phyloP scores from a whole-genome alignment of 2,113 vertebrate species.

The pig (Sus scrofa) region T2T-Sscrofa CM000826.6:116061501-116062000 shows the following conservation, averaged over 20 bases:
- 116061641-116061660: conserved; percentile 31
- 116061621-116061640: conserved; percentile 32
- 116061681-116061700: conserved; percentile 41
- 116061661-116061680: conserved; percentile 63
- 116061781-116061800: conserved; percentile 41
- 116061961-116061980: conserved; percentile 50
- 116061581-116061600: neutral
- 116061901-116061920: conserved; percentile 63
- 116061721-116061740: conserved; percentile 58
- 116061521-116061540: neutral
- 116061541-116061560: neutral
- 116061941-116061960: conserved; percentile 54
- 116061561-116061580: conserved; percentile 3
- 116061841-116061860: conserved; percentile 51
- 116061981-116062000: neutral
- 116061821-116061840: conserved; percentile 34
- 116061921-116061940: conserved; percentile 65
- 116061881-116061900: conserved; percentile 62
- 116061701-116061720: conserved; percentile 19
- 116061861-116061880: conserved; percentile 58
- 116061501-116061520: neutral
- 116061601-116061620: conserved; percentile 20
- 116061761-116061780: neutral
- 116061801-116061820: conserved; percentile 65
- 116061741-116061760: conserved; percentile 60